Evolutionary conservation across 1,140 invertebrate species (phyloP).

Genomic region (Cyphomyrmex costatus): DNA sequence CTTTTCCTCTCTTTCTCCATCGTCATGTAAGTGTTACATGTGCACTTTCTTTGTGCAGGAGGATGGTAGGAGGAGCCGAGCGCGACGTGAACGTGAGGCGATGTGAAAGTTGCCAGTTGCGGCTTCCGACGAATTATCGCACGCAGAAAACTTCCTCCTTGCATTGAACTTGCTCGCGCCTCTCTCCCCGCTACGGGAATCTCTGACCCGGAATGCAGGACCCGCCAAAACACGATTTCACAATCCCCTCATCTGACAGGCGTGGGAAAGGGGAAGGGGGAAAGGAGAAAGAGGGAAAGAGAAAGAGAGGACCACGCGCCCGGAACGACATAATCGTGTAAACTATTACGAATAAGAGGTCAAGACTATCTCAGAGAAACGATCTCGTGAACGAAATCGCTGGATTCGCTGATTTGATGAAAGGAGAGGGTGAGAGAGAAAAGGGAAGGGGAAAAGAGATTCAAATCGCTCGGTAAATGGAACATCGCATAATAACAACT

Average conservation of each 20-base stretch:
- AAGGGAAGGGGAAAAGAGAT: background rate
- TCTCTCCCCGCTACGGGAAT: constrained; percentile 56
- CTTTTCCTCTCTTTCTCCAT: background rate
- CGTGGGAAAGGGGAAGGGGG: background rate
- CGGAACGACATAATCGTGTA: constrained; percentile 51
- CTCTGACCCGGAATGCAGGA: constrained; percentile 72
- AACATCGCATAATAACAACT: background rate
- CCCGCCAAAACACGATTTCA: constrained; percentile 72
- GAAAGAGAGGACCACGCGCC: background rate
- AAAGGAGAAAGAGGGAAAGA: background rate
- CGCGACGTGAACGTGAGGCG: constrained; percentile 39
- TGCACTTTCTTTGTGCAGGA: constrained; percentile 80
- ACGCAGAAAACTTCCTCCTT: constrained; percentile 64
- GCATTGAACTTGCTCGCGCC: constrained; percentile 77
- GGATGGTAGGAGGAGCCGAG: constrained; percentile 28
- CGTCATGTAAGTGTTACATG: constrained; percentile 83
- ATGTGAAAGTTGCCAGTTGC: constrained; percentile 79
- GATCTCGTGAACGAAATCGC: constrained; percentile 17
- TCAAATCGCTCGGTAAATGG: constrained; percentile 18
- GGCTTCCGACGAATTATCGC: constrained; percentile 62
- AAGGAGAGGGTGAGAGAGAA: background rate
- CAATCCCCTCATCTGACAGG: constrained; percentile 45
- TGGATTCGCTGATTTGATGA: background rate
- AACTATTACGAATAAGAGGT: constrained; percentile 57
- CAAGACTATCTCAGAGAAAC: constrained; percentile 51